Percentiles rank a stretch among this genome's conserved stretches.
Evolutionary conservation across 2,888 invertebrate genomes (phyloP).

Genomic region (Zaprionus bogoriensis): DNA sequence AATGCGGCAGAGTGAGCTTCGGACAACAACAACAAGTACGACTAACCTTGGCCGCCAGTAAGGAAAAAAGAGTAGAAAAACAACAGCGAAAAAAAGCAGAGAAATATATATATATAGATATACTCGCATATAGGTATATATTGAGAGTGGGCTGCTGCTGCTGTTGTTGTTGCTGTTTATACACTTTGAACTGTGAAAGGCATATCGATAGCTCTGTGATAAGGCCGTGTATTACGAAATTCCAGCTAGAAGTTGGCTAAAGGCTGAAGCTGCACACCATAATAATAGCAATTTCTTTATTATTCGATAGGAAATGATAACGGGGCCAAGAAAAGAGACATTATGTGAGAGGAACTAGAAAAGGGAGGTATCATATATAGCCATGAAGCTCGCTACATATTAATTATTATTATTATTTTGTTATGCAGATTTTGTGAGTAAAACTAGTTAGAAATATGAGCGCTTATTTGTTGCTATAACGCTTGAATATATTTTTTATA

Average conservation of each 20-base stretch:
- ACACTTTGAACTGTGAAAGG: conserved; percentile 32
- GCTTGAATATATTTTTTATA: too few species aligned
- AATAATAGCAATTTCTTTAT: not conserved
- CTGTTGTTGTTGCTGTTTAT: conserved; percentile 66
- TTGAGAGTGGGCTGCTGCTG: conserved; percentile 55
- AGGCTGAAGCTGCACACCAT: not conserved
- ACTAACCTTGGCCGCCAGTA: conserved; percentile 69
- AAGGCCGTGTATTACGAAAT: too few species aligned
- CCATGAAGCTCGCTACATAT: too few species aligned
- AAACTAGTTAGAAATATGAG: too few species aligned
- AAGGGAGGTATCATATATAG: not conserved
- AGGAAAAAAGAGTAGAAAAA: conserved; percentile 27
- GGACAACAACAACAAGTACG: conserved; percentile 3
- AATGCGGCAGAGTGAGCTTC: conserved; percentile 69
- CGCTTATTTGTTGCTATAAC: too few species aligned
- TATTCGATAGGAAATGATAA: not conserved
- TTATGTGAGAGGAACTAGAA: not conserved
- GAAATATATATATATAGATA: conserved; percentile 22
- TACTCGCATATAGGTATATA: conserved; percentile 26
- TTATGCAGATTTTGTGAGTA: too few species aligned
- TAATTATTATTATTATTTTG: too few species aligned
- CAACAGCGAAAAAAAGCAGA: conserved; percentile 16
- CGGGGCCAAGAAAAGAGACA: not conserved
- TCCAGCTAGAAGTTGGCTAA: not conserved
- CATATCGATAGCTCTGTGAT: conserved; percentile 3